Conservation (phyloP, 2,888 invertebrate species). For the Sipha maydis region DNA sequence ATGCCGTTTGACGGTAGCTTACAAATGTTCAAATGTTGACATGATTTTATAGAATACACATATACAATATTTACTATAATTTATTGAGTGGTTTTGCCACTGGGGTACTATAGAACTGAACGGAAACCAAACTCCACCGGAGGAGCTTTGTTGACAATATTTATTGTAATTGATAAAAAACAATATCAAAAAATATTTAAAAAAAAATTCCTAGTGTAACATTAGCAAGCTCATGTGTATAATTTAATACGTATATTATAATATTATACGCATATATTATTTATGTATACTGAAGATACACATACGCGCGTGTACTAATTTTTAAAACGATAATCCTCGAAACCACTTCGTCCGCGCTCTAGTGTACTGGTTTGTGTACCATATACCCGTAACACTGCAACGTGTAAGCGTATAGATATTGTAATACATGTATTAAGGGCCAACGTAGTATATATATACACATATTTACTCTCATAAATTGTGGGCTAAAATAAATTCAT, state of each 20-base stretch:
- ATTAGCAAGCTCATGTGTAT: neutral
- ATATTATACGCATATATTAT: neutral
- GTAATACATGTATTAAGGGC: neutral
- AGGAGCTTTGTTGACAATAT: neutral
- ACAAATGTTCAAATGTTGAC: neutral
- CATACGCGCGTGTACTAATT: neutral
- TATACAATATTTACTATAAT: no score
- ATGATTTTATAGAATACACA: neutral
- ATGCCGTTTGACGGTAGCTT: neutral
- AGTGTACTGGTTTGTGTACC: neutral
- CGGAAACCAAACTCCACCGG: neutral
- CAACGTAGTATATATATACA: neutral
- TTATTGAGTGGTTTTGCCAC: neutral
- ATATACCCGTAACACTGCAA: neutral
- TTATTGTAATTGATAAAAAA: constrained; percentile 30
- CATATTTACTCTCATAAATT: neutral
- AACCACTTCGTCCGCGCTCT: neutral
- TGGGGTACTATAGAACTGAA: neutral
- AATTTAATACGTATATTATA: constrained; percentile 8
- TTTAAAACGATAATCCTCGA: constrained; percentile 34
- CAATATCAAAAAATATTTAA: neutral
- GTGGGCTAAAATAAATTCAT: neutral
- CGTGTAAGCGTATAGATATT: neutral
- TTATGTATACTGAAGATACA: neutral
- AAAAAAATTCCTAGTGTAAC: neutral